Percentiles rank a stretch among this genome's conserved stretches.
Conservation (phyloP, 2,888 invertebrate genomes). For the Drosophila sordidula region DNA sequence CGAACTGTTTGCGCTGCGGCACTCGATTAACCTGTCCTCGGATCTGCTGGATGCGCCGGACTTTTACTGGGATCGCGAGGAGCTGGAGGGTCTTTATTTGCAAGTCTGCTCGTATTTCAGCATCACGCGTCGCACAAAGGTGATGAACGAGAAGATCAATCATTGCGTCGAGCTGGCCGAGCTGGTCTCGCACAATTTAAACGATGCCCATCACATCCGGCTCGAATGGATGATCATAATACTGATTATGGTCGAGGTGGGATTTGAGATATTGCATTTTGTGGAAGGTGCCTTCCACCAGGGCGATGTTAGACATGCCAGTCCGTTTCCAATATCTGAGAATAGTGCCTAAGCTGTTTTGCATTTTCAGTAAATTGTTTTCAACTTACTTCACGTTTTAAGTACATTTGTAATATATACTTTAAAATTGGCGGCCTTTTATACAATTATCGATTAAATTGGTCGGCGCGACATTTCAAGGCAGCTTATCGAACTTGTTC, state of each 20-base stretch:
- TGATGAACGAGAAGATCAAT: constrained; percentile 97
- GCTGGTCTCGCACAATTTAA: constrained; percentile 94
- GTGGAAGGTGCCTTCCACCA: constrained; percentile 71
- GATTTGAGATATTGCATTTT: constrained; percentile 92
- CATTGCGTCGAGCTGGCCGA: constrained; percentile 97
- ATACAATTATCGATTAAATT: constrained; percentile 10
- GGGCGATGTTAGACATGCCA: constrained; percentile 16
- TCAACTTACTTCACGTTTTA: constrained; percentile 11
- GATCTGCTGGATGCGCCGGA: constrained; percentile 98
- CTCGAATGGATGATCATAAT: constrained; percentile 99
- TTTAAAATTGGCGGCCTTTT: constrained; percentile 16
- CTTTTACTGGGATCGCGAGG: constrained; percentile 98
- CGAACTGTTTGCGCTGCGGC: constrained; percentile 94
- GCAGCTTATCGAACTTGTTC: neutral
- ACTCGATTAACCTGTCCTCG: constrained; percentile 96
- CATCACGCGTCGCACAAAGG: constrained; percentile 94
- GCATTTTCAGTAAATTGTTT: constrained; percentile 25
- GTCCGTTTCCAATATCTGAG: constrained; percentile 29
- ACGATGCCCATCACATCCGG: constrained; percentile 95
- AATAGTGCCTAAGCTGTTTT: constrained; percentile 28
- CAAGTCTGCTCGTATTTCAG: constrained; percentile 93
- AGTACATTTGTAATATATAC: neutral
- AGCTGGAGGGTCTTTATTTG: constrained; percentile 93
- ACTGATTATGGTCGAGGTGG: constrained; percentile 97
- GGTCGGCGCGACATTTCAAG: neutral